These are phyloP conservation scores for Lemur catta DNA, from an alignment of 2,797 vertebrate species.

Conservation along the genomic window DNA sequence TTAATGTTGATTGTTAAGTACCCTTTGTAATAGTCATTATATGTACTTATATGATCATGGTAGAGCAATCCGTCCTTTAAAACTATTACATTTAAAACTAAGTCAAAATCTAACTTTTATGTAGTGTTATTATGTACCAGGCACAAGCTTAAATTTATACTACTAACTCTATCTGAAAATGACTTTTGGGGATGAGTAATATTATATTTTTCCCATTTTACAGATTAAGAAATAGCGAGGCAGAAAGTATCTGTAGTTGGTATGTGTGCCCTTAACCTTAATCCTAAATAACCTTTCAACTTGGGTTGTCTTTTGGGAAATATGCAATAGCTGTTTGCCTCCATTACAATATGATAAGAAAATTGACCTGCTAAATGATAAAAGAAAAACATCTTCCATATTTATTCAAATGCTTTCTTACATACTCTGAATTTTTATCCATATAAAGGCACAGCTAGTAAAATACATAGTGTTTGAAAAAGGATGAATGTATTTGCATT, in stretches of 20 bases:
- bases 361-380: background rate
- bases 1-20: background rate
- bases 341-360: conserved; percentile 8
- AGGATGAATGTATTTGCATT: conserved; percentile 55
- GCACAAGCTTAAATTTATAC: background rate
- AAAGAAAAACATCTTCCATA: conserved; percentile 38
- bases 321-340: conserved; percentile 14
- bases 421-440: conserved; percentile 18
- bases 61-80: background rate
- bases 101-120: background rate
- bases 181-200: background rate
- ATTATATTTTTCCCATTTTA: conserved; percentile 2
- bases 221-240: background rate
- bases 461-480: conserved; percentile 43
- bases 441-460: conserved; percentile 25
- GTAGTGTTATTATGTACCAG: background rate
- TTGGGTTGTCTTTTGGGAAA: background rate
- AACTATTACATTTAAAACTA: background rate
- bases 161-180: background rate
- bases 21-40: background rate
- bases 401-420: conserved; percentile 41
- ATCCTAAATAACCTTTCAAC: background rate
- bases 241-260: background rate
- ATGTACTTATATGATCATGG: background rate
- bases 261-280: background rate